Evolutionary conservation across 1,140 invertebrate genomes (phyloP).

Genomic region (Drosophila melanica): DNA sequence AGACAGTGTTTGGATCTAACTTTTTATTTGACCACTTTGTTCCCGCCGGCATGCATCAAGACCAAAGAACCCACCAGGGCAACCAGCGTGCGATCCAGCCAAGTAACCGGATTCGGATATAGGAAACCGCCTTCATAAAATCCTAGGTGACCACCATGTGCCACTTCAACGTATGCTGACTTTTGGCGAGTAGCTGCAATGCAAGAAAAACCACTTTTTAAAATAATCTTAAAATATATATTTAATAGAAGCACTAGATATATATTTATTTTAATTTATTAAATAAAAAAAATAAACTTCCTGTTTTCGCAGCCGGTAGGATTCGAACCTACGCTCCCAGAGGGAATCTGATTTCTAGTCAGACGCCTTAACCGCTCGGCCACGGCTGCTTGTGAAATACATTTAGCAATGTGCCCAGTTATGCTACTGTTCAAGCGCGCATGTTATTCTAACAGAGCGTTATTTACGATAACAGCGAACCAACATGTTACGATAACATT

Average conservation of each 20-base stretch:
- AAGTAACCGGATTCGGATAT: conserved; percentile 94
- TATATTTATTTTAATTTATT: background rate
- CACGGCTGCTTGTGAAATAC: conserved; percentile 89
- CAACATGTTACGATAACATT: background rate
- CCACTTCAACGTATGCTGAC: conserved; percentile 90
- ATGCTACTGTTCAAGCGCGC: background rate
- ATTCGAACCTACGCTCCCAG: conserved; percentile 94
- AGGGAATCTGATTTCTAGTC: conserved; percentile 93
- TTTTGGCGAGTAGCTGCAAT: conserved; percentile 88
- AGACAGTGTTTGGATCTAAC: background rate
- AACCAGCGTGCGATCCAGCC: conserved; percentile 93
- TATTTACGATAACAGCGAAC: conserved; percentile 9
- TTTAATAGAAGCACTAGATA: background rate
- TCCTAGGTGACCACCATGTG: conserved; percentile 96
- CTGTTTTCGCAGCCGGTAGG: conserved; percentile 89
- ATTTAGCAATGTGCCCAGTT: conserved; percentile 63
- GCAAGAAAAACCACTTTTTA: conserved; percentile 1
- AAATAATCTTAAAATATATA: background rate
- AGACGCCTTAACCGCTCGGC: conserved; percentile 94
- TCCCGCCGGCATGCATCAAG: conserved; percentile 66
- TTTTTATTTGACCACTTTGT: conserved; percentile 52
- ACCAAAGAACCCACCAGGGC: conserved; percentile 88
- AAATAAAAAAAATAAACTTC: conserved; percentile 5
- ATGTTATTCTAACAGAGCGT: conserved; percentile 8
- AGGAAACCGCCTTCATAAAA: conserved; percentile 95